Evolutionary conservation across 2,888 invertebrate species (phyloP), one percentile per base, ranked within the genome.

Genomic region (Xestia xanthographa): DNA sequence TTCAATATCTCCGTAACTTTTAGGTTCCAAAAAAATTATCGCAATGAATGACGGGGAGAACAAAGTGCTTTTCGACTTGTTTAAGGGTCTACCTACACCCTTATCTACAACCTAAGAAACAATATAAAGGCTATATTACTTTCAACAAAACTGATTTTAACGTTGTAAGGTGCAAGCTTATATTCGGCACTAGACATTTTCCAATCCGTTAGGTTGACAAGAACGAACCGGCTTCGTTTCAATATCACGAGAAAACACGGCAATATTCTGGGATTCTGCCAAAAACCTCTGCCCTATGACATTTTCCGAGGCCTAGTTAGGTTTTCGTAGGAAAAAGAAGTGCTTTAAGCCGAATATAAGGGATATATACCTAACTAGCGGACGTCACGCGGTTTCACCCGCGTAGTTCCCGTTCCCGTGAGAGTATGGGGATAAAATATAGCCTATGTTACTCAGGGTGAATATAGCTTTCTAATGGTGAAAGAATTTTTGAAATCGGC

Each of bases 221-320:
- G 62, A 84, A 84, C 71, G 81, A 60, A 70, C 69, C 69, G 17
- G 66, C 41, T 75, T 65, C 38, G 70, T 84, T 82, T 81, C 85
- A 81, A 81, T 70, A 67, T 84, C 34, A 63, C 62, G 66, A 62
- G 58, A 67, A 70, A 48, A 84, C 66, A 80, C 69, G 62, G 66
- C 75, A 41, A 48, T 45, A 45, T 82, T 75, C 53, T 84, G 82
- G 82, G 26, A 38, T 43, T 20, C 45, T 81, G 82, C 82, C 81
- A 82, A 81, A 80, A 84, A 48, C n/a, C 17, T 29, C 26, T 53
- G 8, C 60, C 38, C 68, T 58, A 22, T 81, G 66, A 58, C 56
- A 75, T 84, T 71, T 74, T 50, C 22, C 17, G 34, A 81, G 68
- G 62, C 58, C 53, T 71, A 68, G 75, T 74, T 82, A 53, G 69